A percentile compares a stretch with the other conserved stretches of the same genome.
These are phyloP conservation scores for Podabrus alpinus DNA, from an alignment of 2,888 invertebrate species.

Conservation along the genomic window DNA sequence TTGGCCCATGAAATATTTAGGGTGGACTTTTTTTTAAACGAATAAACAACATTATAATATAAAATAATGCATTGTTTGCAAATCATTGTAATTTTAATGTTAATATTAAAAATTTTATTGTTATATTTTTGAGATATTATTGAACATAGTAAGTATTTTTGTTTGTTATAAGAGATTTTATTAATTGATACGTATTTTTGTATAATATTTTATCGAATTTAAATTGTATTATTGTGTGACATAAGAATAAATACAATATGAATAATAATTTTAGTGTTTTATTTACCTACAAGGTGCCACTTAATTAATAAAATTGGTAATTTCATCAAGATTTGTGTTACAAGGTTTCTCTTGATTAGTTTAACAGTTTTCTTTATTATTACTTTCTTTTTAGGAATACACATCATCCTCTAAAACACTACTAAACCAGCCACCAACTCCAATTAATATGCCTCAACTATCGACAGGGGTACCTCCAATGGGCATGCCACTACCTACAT, in stretches of 20 bases:
- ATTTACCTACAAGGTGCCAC: neutral
- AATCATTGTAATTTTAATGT: neutral
- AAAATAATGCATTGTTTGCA: neutral
- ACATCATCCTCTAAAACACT: neutral
- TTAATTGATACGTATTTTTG: neutral
- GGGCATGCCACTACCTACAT: conserved; percentile 10
- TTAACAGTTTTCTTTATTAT: neutral
- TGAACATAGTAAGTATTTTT: neutral
- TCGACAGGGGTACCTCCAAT: neutral
- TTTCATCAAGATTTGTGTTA: neutral
- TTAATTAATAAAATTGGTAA: no score
- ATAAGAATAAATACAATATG: neutral
- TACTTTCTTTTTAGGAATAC: neutral
- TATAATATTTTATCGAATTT: neutral
- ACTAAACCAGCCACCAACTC: neutral
- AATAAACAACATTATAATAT: neutral
- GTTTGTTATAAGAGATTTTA: neutral
- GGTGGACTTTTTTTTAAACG: neutral
- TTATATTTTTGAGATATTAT: neutral
- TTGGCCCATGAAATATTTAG: neutral
- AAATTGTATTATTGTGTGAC: neutral
- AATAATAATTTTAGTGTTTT: neutral
- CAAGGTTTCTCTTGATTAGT: neutral
- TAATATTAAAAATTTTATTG: neutral
- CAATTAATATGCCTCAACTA: neutral